phyloP scores from a whole-genome alignment of 2,797 vertebrate species.

The Etheostoma nigrum region DNA sequence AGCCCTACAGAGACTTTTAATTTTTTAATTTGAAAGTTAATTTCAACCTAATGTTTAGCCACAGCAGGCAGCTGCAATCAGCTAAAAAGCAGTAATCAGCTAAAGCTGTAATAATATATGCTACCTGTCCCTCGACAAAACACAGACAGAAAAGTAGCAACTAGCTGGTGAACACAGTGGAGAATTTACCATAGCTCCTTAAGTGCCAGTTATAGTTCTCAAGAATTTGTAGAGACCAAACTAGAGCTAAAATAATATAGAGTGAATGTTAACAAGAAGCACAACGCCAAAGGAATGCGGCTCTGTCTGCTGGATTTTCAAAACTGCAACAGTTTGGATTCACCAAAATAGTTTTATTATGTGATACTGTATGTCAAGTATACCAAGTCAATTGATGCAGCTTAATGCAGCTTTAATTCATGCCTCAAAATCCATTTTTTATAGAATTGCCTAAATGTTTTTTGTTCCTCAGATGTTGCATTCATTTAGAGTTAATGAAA shows the following conservation, averaged over 20 bases:
- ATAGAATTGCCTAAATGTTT: not conserved
- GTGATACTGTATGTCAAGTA: not conserved
- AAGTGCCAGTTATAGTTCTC: not conserved
- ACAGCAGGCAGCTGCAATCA: not conserved
- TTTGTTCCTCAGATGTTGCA: not conserved
- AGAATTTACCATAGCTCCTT: not conserved
- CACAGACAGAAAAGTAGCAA: not conserved
- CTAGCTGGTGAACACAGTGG: not conserved
- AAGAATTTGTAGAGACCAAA: not conserved
- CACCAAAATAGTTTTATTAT: not conserved
- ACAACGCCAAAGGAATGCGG: not conserved
- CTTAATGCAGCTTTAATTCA: not conserved
- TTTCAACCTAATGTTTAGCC: not conserved
- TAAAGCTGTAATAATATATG: constrained; percentile 1
- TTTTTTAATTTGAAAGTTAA: too few species aligned
- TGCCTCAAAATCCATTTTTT: not conserved
- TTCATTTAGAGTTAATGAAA: not conserved
- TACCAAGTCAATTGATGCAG: not conserved
- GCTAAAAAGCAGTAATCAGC: constrained; percentile 4
- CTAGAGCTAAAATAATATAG: not conserved
- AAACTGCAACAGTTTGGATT: not conserved
- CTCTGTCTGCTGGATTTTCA: not conserved
- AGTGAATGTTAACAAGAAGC: not conserved
- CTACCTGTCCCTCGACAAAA: not conserved
- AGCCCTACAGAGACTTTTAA: not conserved